These are phyloP conservation scores for Eledone cirrhosa DNA, from an alignment of 2,888 invertebrate species.

Conservation along the genomic window DNA sequence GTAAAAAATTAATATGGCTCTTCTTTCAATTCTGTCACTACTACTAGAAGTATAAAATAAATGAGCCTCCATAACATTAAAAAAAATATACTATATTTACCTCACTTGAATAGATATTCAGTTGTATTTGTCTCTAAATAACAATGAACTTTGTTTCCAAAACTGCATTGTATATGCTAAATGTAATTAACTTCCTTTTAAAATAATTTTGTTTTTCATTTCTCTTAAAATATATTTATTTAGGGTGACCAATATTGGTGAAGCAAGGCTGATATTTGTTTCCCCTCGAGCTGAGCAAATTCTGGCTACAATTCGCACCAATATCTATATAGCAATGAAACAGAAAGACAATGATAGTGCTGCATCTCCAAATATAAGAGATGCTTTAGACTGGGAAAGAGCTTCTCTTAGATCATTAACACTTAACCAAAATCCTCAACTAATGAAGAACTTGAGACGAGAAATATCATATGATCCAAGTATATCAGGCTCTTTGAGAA, in stretches of 20 bases:
- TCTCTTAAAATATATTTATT: not conserved
- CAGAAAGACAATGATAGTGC: not conserved
- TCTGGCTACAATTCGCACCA: not conserved
- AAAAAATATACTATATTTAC: too few species aligned
- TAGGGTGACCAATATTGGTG: not conserved
- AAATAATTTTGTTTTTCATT: not conserved
- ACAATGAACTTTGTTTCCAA: too few species aligned
- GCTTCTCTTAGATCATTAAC: too few species aligned
- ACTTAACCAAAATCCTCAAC: not conserved
- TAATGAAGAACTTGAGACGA: not conserved
- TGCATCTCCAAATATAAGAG: not conserved
- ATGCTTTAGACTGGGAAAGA: not conserved
- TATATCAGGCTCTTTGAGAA: not conserved
- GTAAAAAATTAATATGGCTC: too few species aligned
- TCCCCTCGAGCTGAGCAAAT: slow-evolving; percentile 16
- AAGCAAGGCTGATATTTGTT: slow-evolving; percentile 23
- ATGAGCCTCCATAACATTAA: too few species aligned
- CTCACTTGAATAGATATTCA: too few species aligned
- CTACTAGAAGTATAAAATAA: too few species aligned
- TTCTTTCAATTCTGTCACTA: too few species aligned
- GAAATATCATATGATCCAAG: not conserved
- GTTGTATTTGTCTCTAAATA: too few species aligned
- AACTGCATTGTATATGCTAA: too few species aligned
- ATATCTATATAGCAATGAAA: not conserved
- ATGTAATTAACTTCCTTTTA: too few species aligned